phyloP scores from a whole-genome alignment of 2,888 invertebrate genomes.

The Macaria liturata region DNA sequence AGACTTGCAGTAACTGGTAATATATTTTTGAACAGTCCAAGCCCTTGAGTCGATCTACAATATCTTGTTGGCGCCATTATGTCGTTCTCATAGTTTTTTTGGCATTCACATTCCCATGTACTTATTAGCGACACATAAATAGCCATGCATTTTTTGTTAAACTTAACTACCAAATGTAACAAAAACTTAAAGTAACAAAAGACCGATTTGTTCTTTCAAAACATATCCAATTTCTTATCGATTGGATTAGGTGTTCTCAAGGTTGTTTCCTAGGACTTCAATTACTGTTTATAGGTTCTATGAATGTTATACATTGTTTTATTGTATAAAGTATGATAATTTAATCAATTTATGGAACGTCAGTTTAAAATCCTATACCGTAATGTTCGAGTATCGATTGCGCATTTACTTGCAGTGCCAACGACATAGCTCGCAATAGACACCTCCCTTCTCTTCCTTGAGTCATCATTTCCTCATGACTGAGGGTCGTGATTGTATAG shows the following conservation, averaged over 20 bases:
- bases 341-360: too few relatives aligned
- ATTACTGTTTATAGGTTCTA: background rate
- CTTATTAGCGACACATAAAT: slow-evolving; percentile 8
- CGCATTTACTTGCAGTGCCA: slow-evolving; percentile 32
- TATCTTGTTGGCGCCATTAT: slow-evolving; percentile 17
- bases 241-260: slow-evolving; percentile 1
- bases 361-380: background rate
- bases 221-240: too few relatives aligned
- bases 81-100: slow-evolving; percentile 16
- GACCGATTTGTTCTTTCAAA: too few relatives aligned
- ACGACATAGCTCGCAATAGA: too few relatives aligned
- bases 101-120: slow-evolving; percentile 10
- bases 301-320: too few relatives aligned
- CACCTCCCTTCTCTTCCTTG: too few relatives aligned
- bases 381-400: slow-evolving; percentile 42
- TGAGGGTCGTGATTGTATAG: too few relatives aligned
- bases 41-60: slow-evolving; percentile 20
- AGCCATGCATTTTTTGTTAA: background rate
- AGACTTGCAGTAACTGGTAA: slow-evolving; percentile 19
- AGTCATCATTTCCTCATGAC: too few relatives aligned
- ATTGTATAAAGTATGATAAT: too few relatives aligned
- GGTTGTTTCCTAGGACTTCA: background rate
- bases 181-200: too few relatives aligned
- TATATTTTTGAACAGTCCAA: slow-evolving; percentile 25
- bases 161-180: too few relatives aligned